Percentiles rank a stretch among this genome's conserved stretches.
Evolutionary conservation across 2,797 vertebrate genomes (phyloP).

Genomic region (Echeneis naucrates): DNA sequence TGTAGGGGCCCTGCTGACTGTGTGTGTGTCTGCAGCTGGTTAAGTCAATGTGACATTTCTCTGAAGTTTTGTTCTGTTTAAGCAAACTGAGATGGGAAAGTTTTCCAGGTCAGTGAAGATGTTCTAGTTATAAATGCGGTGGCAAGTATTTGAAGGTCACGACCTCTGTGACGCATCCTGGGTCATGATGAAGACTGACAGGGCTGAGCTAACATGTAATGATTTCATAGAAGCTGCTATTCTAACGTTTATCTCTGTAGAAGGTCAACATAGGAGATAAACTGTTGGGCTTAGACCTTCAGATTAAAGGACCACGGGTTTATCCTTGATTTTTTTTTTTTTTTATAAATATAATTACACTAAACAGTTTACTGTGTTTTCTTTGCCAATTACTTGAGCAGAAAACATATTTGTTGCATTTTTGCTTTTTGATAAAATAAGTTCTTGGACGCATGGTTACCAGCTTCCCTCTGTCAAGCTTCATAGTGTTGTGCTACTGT

Average conservation of each 20-base stretch:
- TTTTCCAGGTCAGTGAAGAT: slow-evolving; percentile 64
- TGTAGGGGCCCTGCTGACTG: slow-evolving; percentile 7
- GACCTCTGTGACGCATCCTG: slow-evolving; percentile 27
- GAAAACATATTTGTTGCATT: too few relatives aligned
- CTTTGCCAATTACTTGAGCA: too few relatives aligned
- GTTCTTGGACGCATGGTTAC: too few relatives aligned
- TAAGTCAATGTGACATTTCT: slow-evolving; percentile 63
- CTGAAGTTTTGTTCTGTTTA: slow-evolving; percentile 45
- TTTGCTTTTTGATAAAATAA: too few relatives aligned
- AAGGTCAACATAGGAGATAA: slow-evolving; percentile 9
- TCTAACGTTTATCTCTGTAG: slow-evolving; percentile 10
- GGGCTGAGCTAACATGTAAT: slow-evolving; percentile 27
- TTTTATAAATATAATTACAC: too few relatives aligned
- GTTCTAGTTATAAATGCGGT: slow-evolving; percentile 15
- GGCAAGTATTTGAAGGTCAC: slow-evolving; percentile 25
- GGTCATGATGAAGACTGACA: slow-evolving; percentile 48
- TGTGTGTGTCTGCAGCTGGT: slow-evolving; percentile 19
- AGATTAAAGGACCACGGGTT: too few relatives aligned
- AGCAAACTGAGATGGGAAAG: slow-evolving; percentile 31
- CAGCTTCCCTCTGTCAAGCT: too few relatives aligned
- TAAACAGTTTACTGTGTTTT: too few relatives aligned
- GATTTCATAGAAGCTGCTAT: slow-evolving; percentile 13
- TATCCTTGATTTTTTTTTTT: too few relatives aligned
- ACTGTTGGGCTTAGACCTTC: background rate
- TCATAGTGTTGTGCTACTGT: too few relatives aligned